phyloP scores from a whole-genome alignment of 2,888 invertebrate species.

The Agrotis clavis region DNA sequence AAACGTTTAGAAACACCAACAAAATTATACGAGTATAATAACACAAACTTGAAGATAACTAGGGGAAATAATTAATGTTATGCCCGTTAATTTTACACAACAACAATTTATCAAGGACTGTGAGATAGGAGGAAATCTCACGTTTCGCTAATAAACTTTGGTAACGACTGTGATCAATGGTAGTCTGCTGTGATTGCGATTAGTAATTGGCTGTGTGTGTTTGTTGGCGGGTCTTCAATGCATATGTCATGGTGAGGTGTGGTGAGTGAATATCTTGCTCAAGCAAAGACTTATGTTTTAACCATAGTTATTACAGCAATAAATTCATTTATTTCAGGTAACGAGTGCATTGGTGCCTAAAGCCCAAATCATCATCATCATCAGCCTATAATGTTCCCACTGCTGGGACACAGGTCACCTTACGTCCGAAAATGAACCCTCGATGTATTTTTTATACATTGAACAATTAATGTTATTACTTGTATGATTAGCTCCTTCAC shows the following conservation, averaged over 20 bases:
- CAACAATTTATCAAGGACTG: constrained; percentile 70
- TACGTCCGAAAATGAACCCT: too few relatives aligned
- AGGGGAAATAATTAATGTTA: constrained; percentile 78
- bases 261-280: not conserved
- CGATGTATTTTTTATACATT: too few relatives aligned
- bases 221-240: constrained; percentile 27
- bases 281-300: not conserved
- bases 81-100: constrained; percentile 72
- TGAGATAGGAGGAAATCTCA: constrained; percentile 53
- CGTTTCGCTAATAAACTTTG: constrained; percentile 69
- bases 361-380: too few relatives aligned
- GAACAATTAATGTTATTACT: too few relatives aligned
- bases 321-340: not conserved
- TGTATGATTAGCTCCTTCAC: too few relatives aligned
- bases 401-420: too few relatives aligned
- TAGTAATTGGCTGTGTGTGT: constrained; percentile 26
- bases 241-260: not conserved
- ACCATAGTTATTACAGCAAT: too few relatives aligned
- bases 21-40: constrained; percentile 55
- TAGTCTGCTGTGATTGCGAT: constrained; percentile 35
- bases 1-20: constrained; percentile 53
- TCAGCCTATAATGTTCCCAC: too few relatives aligned
- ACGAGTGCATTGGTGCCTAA: too few relatives aligned
- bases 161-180: constrained; percentile 60
- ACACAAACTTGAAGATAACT: constrained; percentile 64